These are phyloP conservation scores for Haliclona indistincta DNA, from an alignment of 37 sponge, comb jelly and placozoan species.

Conservation along the genomic window DNA sequence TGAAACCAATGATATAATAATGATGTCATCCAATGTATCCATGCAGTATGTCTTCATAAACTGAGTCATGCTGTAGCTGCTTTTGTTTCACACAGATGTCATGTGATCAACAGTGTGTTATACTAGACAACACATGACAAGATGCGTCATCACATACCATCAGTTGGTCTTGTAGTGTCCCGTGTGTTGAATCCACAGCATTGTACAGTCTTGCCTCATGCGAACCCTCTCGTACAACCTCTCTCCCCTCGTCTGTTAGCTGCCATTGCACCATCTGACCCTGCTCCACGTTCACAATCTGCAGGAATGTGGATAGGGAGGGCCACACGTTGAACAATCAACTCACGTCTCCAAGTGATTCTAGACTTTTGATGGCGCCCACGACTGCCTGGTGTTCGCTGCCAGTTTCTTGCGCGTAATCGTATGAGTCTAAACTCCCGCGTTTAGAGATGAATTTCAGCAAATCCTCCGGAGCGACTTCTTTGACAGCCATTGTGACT, in stretches of 20 bases:
- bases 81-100: background rate
- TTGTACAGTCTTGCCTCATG: slow-evolving; percentile 82
- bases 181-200: slow-evolving; percentile 64
- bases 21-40: too few species aligned
- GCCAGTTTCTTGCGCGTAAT: slow-evolving; percentile 47
- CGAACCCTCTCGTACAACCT: slow-evolving; percentile 75
- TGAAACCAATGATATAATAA: too few species aligned
- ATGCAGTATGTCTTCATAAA: too few species aligned
- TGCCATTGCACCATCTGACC: slow-evolving; percentile 74
- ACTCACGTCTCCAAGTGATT: slow-evolving; percentile 80
- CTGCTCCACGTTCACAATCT: slow-evolving; percentile 79
- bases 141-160: slow-evolving; percentile 54
- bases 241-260: slow-evolving; percentile 83
- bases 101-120: background rate
- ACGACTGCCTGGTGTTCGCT: slow-evolving; percentile 88
- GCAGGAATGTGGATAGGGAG: background rate
- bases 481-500: too few species aligned
- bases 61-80: too few species aligned
- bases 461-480: too few species aligned
- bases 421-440: slow-evolving; percentile 53
- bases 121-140: background rate
- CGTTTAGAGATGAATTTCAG: too few species aligned
- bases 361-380: slow-evolving; percentile 91
- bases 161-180: slow-evolving; percentile 73
- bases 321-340: too few species aligned